Conservation (phyloP, 2,113 vertebrate species). For the Colaptes auratus region DNA sequence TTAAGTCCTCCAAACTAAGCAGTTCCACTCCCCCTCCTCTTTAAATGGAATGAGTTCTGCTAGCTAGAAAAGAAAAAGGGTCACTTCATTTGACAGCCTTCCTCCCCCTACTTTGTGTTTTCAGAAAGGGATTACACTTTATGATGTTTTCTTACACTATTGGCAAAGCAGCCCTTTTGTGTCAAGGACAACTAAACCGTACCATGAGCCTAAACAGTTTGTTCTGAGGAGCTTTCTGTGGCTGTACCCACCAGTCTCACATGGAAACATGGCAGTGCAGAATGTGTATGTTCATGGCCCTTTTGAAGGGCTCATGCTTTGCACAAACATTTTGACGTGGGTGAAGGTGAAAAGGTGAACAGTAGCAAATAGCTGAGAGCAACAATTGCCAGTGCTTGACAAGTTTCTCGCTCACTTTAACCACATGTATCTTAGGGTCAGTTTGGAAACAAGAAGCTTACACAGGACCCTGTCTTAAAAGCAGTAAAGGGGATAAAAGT, state of each 20-base stretch:
- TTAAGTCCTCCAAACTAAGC: background rate
- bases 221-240: background rate
- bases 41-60: background rate
- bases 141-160: background rate
- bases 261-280: background rate
- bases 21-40: fast-evolving
- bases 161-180: background rate
- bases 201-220: background rate
- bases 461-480: background rate
- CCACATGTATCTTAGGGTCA: background rate
- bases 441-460: background rate
- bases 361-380: background rate
- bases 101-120: background rate
- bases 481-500: background rate
- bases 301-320: background rate
- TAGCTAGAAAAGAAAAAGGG: background rate
- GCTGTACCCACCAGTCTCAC: fast-evolving
- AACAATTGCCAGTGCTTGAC: background rate
- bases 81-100: background rate
- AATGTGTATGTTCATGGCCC: fast-evolving
- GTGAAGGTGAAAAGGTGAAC: background rate
- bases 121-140: background rate
- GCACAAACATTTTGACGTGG: background rate
- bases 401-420: background rate
- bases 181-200: background rate